These are phyloP conservation scores for Tinamus guttatus DNA, from an alignment of 2,113 vertebrate species.

Conservation along the genomic window DNA sequence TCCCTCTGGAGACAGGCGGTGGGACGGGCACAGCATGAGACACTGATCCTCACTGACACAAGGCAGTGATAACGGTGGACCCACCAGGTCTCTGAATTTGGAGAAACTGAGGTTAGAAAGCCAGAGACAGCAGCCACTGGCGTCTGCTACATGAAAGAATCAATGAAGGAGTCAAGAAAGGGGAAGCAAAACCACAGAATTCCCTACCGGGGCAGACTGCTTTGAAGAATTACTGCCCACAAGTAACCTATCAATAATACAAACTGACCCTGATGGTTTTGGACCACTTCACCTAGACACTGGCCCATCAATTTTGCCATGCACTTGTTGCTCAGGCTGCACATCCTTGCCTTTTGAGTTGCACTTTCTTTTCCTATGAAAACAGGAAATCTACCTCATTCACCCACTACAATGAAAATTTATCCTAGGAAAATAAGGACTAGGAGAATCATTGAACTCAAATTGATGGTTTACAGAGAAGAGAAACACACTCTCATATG, in stretches of 20 bases:
- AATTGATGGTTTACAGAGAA: neutral
- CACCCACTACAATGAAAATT: neutral
- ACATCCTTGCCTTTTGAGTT: neutral
- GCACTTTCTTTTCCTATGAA: neutral
- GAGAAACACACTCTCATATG: neutral
- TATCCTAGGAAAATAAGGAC: neutral
- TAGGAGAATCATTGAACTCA: neutral
- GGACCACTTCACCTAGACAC: neutral
- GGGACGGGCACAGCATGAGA: neutral
- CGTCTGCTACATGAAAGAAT: neutral
- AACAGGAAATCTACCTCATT: neutral
- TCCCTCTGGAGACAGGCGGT: neutral
- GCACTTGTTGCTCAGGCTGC: neutral
- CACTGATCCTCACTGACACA: neutral
- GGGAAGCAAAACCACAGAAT: neutral
- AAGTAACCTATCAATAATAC: neutral
- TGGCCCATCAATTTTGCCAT: neutral
- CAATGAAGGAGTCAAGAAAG: neutral
- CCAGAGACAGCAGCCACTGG: neutral
- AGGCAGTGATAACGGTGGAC: neutral
- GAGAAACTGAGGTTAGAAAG: neutral
- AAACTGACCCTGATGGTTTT: neutral
- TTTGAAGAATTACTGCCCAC: neutral
- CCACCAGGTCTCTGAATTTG: neutral
- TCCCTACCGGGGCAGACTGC: neutral